These are phyloP conservation scores for Brachirus orientalis DNA, from an alignment of 2,113 vertebrate species.

Conservation along the genomic window DNA sequence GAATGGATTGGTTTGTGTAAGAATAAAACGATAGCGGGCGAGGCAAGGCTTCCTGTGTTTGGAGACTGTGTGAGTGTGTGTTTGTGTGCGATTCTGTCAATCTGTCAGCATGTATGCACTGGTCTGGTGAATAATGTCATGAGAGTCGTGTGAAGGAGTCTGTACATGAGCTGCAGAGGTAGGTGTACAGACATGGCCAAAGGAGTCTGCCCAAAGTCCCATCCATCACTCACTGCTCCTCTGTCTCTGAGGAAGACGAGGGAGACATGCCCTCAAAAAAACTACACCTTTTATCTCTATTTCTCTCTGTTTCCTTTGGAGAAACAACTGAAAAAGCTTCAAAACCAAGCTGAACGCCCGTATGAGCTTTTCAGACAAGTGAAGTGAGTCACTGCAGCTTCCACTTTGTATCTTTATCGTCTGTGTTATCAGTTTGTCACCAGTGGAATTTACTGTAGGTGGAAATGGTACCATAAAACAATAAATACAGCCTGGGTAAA, in stretches of 20 bases:
- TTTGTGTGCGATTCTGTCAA: no score
- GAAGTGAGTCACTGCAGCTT: not conserved
- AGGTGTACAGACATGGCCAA: conserved; percentile 46
- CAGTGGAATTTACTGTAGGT: conserved; percentile 27
- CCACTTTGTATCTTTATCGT: not conserved
- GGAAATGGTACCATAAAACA: conserved; percentile 33
- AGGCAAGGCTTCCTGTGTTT: conserved; percentile 34
- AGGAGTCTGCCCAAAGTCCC: conserved; percentile 25
- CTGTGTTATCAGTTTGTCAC: conserved; percentile 31
- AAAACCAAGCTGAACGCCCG: not conserved
- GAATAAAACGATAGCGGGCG: conserved; percentile 28
- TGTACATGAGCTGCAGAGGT: conserved; percentile 32
- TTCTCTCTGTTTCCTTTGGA: not conserved
- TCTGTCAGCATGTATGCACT: conserved; percentile 38
- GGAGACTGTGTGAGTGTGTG: conserved; percentile 8
- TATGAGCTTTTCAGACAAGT: conserved; percentile 1
- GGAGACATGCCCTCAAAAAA: conserved; percentile 22
- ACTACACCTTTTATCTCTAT: conserved; percentile 9
- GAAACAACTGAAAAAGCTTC: not conserved
- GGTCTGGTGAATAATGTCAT: conserved; percentile 45
- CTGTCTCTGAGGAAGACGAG: conserved; percentile 36
- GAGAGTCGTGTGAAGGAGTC: conserved; percentile 36
- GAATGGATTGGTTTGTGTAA: conserved; percentile 44
- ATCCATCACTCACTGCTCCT: conserved; percentile 57
- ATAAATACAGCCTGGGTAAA: conserved; percentile 18